Evolutionary conservation across 2,797 vertebrate genomes (phyloP), one percentile per base, ranked within the genome.

Genomic region (Morelia viridis): DNA sequence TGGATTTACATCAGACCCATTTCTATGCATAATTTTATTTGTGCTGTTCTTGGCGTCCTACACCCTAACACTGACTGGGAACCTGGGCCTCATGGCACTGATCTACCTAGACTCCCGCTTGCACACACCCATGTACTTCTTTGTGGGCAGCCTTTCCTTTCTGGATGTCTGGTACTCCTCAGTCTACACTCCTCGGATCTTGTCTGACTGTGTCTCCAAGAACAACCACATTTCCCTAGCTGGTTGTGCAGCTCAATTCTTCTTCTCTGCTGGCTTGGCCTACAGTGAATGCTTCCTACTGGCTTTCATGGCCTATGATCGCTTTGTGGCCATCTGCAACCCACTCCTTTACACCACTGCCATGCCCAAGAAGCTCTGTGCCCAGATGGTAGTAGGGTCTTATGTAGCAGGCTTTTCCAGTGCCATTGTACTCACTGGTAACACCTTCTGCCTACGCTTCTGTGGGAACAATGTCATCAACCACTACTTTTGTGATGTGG

Each of bases 391-490:
- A 8, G 10, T 60, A 65, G 94, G 92, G 0, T 95, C 91, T 28
- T 96, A 94, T 1, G 1, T 46, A 28, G 95, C 91, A 13, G 96
- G 95, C 0, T 17, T 95, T 62, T 28, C 94, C 26, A 95, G 93
- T 58, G 93, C 94, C 41, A 88, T 94, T 7, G 65, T 87, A 1
- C 95, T 95, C 22, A 95, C 94, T 8, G 91, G 89, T 5, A 96
- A 95, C 56, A 95, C 93, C 0, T 96, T 96, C 50, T 35, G 35
- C 3, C 9, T 94, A 71, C 80, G 2, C 60, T 96, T 96, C 83
- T 96, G 95, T 93, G 95, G 94, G n/a, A 89, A 93, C 22, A 96
- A 95, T n/a, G 56, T 94, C 19, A 96, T 96, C 58, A 90, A 96
- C 26, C 93, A 96, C 24, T 96, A 95, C 84, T 95, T 96, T 60